A percentile compares a stretch with the other conserved stretches of the same genome.
Conservation (phyloP, 30 jellyfish, hydroid and myxozoan genomes). For the Aurelia aurita region DNA sequence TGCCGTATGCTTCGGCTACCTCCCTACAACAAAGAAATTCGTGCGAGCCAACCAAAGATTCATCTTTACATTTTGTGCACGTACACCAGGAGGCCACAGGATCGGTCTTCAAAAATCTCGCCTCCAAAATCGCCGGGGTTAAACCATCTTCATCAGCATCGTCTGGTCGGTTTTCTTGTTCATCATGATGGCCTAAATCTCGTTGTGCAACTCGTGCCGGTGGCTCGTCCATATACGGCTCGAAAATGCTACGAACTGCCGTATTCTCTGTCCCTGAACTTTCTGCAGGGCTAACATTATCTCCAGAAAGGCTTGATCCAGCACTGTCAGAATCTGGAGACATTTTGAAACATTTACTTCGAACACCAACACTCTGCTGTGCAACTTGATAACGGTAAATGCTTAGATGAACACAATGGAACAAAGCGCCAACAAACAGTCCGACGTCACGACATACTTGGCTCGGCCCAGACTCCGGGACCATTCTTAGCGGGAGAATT, state of each 20-base stretch:
- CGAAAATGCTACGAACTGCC: constrained; percentile 30
- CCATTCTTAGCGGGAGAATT: too few species aligned
- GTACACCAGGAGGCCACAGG: constrained; percentile 15
- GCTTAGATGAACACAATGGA: too few species aligned
- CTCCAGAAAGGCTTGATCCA: constrained; percentile 30
- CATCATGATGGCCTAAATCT: background rate
- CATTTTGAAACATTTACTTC: too few species aligned
- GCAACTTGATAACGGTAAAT: too few species aligned
- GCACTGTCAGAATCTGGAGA: too few species aligned
- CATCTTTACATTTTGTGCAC: constrained; percentile 46
- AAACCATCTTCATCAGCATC: constrained; percentile 24
- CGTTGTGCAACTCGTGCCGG: background rate
- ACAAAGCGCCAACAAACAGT: too few species aligned
- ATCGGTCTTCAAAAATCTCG: constrained; percentile 17
- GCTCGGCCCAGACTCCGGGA: too few species aligned
- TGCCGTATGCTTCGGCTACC: constrained; percentile 34
- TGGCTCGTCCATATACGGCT: constrained; percentile 31
- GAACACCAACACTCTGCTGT: too few species aligned
- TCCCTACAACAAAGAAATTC: constrained; percentile 29
- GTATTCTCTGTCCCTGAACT: constrained; percentile 24
- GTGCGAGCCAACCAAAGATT: constrained; percentile 27
- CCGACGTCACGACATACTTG: too few species aligned
- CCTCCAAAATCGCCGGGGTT: constrained; percentile 12
- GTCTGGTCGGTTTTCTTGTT: constrained; percentile 21
- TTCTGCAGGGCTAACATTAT: constrained; percentile 6